Evolutionary conservation across 1,140 invertebrate genomes (phyloP).

Genomic region (Habropoda laboriosa): DNA sequence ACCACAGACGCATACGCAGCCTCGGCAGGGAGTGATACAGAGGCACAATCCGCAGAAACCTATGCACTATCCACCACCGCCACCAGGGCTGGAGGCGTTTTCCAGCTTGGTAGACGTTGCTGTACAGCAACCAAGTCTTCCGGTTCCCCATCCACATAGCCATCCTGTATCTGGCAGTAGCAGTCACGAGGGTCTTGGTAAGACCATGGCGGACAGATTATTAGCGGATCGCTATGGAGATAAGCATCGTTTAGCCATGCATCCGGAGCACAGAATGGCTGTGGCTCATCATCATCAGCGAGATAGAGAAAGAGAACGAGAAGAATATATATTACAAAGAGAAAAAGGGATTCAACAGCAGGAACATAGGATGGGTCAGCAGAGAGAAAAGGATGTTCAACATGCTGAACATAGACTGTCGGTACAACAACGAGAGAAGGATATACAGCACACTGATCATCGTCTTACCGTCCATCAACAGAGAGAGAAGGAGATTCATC

Average conservation of each 20-base stretch:
- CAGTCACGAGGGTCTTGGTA: conserved; percentile 84
- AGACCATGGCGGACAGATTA: conserved; percentile 84
- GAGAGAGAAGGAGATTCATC: conserved; percentile 77
- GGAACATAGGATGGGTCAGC: conserved; percentile 74
- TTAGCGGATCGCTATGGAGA: conserved; percentile 77
- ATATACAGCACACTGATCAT: conserved; percentile 72
- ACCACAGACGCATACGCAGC: conserved; percentile 79
- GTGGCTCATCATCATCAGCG: conserved; percentile 74
- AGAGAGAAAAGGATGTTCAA: conserved; percentile 76
- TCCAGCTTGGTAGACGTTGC: conserved; percentile 93
- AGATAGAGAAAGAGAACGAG: conserved; percentile 72
- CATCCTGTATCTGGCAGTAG: conserved; percentile 71
- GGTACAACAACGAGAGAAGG: conserved; percentile 73
- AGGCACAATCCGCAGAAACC: conserved; percentile 85
- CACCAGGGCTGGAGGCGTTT: conserved; percentile 90
- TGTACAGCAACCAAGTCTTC: conserved; percentile 90
- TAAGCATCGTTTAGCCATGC: conserved; percentile 74
- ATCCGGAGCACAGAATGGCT: conserved; percentile 76
- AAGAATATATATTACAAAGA: conserved; percentile 75
- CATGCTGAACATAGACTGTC: conserved; percentile 67
- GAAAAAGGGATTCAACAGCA: conserved; percentile 81
- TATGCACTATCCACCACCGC: conserved; percentile 82
- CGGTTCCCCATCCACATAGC: conserved; percentile 86
- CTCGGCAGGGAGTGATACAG: conserved; percentile 86
- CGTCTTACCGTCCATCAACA: conserved; percentile 74